Evolutionary conservation across 2,797 vertebrate genomes (phyloP), one percentile per base, ranked within the genome.

Genomic region (Aphelocoma californica): DNA sequence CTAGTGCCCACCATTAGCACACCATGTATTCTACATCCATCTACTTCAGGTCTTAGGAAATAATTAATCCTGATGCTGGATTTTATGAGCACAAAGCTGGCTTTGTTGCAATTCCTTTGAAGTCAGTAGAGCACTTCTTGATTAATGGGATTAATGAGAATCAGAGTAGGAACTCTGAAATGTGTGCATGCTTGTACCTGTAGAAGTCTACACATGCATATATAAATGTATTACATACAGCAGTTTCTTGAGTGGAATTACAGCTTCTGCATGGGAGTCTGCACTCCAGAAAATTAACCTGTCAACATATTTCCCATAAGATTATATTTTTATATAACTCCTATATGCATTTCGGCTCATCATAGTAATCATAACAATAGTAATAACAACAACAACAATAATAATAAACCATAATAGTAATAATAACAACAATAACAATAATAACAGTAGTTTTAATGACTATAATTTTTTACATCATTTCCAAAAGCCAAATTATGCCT

Each of bases 81-180:
- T 81, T 90, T 95, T 57, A 53, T n/a, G 48, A 90, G 56, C 44
- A 75, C n/a, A 70, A 81, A 93, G 38, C 36, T 86, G 77, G 70
- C 42, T 40, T 20, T 83, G 61, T n/a, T 86, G 80, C 65, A 81
- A 45, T 40, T 75, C 65, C 65, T 94, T 81, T 94, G 90, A 95
- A 88, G 38, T 71, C 79, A 62, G 38, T 26, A 66, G n/a, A 83
- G 54, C 65, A 88, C 51, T 50, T 88, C 70, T 90, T 78, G 75
- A 84, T 86, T 88, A 91, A 82, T 34, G 65, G 60, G 65, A 82
- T 78, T 91, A 91, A 65, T 65, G 28, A 83, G 56, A 85, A 70
- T 64, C 67, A 45, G 34, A 25, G 38, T 19, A 58, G 36, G 25
- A 86, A 67, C 40, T 57, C 54, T 23, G 26, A 60, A 80, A 80